Conservation (phyloP, 2,113 vertebrate genomes). For the Oncorhynchus clarkii region DNA sequence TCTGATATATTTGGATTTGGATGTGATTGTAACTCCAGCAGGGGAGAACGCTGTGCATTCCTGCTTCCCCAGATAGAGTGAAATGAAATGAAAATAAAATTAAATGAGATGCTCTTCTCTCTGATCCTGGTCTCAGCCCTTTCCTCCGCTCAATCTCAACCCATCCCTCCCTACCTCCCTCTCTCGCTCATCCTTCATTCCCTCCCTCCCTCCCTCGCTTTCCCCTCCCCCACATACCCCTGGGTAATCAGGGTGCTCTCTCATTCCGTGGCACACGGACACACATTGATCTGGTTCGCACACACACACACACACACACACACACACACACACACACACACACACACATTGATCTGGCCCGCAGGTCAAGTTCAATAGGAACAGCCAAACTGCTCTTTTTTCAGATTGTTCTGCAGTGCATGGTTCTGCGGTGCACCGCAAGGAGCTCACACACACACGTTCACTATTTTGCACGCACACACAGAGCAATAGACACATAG, state of each 20-base stretch:
- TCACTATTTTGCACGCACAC: neutral
- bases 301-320: conserved; percentile 2
- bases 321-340: conserved; percentile 21
- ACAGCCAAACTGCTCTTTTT: conserved; percentile 64
- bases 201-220: neutral
- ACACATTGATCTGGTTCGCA: conserved; percentile 75
- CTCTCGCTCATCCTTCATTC: conserved; percentile 30
- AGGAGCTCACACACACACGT: conserved; percentile 13
- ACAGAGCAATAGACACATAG: conserved; percentile 12
- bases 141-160: conserved; percentile 60
- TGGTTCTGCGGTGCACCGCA: conserved; percentile 52
- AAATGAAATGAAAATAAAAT: conserved; percentile 71
- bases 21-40: neutral
- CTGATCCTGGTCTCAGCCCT: conserved; percentile 62
- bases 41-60: neutral
- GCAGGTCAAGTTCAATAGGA: conserved; percentile 81
- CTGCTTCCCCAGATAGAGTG: conserved; percentile 5
- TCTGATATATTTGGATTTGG: too few species aligned
- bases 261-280: conserved; percentile 77
- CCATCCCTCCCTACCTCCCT: conserved; percentile 16
- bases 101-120: conserved; percentile 65
- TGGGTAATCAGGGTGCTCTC: conserved; percentile 77
- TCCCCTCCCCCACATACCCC: conserved; percentile 45
- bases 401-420: conserved; percentile 25
- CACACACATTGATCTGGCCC: conserved; percentile 74